phyloP scores from a whole-genome alignment of 1,140 invertebrate genomes.

The Catajapyx aquilonaris region DNA sequence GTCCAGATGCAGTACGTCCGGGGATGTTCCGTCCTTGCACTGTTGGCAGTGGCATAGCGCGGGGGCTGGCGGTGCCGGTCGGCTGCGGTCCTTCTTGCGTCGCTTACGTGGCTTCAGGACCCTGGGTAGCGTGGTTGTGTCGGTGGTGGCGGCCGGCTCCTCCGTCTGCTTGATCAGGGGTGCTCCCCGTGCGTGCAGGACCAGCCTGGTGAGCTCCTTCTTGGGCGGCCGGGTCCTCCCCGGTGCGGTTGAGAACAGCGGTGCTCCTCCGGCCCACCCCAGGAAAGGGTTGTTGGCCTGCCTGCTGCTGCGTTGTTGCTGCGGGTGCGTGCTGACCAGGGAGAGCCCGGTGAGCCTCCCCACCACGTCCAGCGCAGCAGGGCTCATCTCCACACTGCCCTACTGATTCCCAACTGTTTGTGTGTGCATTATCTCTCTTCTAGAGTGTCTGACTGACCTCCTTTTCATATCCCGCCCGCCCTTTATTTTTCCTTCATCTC shows the following conservation, averaged over 20 bases:
- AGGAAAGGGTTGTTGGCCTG: conserved; percentile 10
- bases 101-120: conserved; percentile 75
- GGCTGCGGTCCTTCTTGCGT: conserved; percentile 55
- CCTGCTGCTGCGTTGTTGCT: conserved; percentile 10
- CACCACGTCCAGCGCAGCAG: no score
- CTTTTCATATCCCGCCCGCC: no score
- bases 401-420: no score
- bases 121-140: conserved; percentile 52
- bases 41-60: conserved; percentile 4
- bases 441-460: not conserved
- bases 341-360: not conserved
- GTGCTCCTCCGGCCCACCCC: conserved; percentile 7
- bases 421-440: not conserved
- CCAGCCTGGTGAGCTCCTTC: conserved; percentile 31
- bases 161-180: conserved; percentile 34
- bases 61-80: not conserved
- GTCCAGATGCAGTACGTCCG: not conserved
- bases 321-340: not conserved
- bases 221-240: conserved; percentile 17
- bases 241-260: conserved; percentile 17
- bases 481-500: no score
- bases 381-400: no score
- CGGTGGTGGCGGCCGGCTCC: conserved; percentile 2
- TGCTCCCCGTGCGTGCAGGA: conserved; percentile 52
- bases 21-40: not conserved